Evolutionary conservation across 2,888 invertebrate genomes (phyloP).

Genomic region (Pseudoips prasinana): DNA sequence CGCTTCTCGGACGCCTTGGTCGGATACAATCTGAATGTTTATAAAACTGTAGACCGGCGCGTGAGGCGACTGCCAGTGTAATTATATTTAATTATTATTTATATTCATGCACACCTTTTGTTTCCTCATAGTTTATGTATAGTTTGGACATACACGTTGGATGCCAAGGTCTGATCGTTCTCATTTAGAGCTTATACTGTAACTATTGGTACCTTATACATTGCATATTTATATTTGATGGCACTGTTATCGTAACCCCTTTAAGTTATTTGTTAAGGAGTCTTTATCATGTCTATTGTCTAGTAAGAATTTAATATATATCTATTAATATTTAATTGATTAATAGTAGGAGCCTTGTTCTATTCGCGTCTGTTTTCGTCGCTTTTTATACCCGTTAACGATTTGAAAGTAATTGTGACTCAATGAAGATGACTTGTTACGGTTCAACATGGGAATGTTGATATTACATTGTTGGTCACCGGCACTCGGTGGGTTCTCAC

Average conservation of each 20-base stretch:
- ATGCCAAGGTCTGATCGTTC: constrained; percentile 53
- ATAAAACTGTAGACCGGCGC: constrained; percentile 54
- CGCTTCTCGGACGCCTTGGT: constrained; percentile 38
- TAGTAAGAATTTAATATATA: constrained; percentile 79
- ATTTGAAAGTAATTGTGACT: constrained; percentile 52
- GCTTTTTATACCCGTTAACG: constrained; percentile 68
- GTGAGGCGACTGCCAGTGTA: constrained; percentile 29
- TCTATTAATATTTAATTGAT: constrained; percentile 60
- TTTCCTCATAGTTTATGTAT: constrained; percentile 20
- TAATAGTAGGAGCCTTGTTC: constrained; percentile 73
- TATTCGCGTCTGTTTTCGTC: constrained; percentile 67
- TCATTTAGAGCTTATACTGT: constrained; percentile 69
- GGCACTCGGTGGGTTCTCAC: constrained; percentile 56
- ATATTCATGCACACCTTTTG: constrained; percentile 21
- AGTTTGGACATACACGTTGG: constrained; percentile 23
- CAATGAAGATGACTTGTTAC: constrained; percentile 49
- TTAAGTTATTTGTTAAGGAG: constrained; percentile 79
- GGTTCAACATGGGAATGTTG: constrained; percentile 47
- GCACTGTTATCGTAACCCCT: constrained; percentile 77
- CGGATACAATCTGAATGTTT: constrained; percentile 74
- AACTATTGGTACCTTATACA: constrained; percentile 69
- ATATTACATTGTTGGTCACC: constrained; percentile 52
- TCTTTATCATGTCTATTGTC: constrained; percentile 80
- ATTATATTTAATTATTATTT: constrained; percentile 22
- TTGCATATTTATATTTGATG: constrained; percentile 71